phyloP scores from a whole-genome alignment of 1,140 invertebrate genomes.

The Drosophila lacteicornis region DNA sequence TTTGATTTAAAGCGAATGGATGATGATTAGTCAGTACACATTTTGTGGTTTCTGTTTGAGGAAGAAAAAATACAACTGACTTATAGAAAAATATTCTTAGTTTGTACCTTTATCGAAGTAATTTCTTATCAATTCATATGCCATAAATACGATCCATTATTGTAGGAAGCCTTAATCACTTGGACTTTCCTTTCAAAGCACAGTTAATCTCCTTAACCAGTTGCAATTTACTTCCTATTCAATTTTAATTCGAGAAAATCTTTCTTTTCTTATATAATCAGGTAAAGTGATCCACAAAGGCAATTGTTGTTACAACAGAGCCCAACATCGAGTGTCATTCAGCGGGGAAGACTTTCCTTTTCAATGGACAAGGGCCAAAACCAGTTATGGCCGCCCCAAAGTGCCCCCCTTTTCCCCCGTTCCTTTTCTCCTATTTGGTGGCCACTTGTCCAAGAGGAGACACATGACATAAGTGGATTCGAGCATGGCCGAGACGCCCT shows the following conservation, averaged over 20 bases:
- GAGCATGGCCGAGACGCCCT: conserved; percentile 44
- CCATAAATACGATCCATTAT: background rate
- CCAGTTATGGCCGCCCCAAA: conserved; percentile 10
- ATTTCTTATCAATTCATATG: background rate
- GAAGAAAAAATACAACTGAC: background rate
- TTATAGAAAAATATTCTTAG: background rate
- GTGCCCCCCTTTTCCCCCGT: conserved; percentile 4
- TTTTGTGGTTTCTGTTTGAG: background rate
- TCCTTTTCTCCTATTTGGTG: conserved; percentile 2
- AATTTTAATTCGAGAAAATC: conserved; percentile 7
- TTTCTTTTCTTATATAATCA: conserved; percentile 16
- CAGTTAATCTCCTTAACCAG: background rate
- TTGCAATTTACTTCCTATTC: conserved; percentile 7
- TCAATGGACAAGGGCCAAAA: conserved; percentile 39
- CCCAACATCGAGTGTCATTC: conserved; percentile 53
- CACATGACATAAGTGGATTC: conserved; percentile 58
- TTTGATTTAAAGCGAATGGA: conserved; percentile 20
- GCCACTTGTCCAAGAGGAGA: conserved; percentile 35
- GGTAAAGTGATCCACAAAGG: conserved; percentile 36
- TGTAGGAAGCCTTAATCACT: background rate
- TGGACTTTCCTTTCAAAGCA: background rate
- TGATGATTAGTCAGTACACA: conserved; percentile 16
- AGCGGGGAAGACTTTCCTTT: conserved; percentile 70
- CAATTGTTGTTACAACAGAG: conserved; percentile 35
- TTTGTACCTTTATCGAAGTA: background rate